Evolutionary conservation across 2,113 vertebrate species (phyloP), one percentile per base, ranked within the genome.

Genomic region (Deroptyus accipitrinus): DNA sequence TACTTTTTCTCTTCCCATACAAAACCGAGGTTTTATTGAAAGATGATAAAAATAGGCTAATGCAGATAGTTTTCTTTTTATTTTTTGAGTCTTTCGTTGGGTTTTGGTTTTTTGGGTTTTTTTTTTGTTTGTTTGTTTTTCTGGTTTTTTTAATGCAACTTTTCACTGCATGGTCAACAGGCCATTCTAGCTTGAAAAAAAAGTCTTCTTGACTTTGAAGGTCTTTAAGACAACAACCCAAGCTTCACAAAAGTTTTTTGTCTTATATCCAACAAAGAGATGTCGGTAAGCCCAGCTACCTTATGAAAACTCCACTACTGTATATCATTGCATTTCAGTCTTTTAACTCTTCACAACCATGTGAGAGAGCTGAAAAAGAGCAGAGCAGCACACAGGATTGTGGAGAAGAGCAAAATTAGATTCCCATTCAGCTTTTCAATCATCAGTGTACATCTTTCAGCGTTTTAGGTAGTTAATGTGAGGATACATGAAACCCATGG

Each of bases 61-160:
- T 0, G 28, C 4, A 30, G n/a, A 25, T 57, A 69, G 2, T 7
- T 19, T 37, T 33, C 3, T 37, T 44, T 68, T 19, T 17, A 14
- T 44, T 51, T 69, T 57, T 44, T 18, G 41, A 35, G 24, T 35
- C 7, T 2, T 59, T 63, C 7, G 1, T 74, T 75, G 18, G 3
- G 4, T 57, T 31, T 3, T 7, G 17, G 4, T 9, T 15, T 24
- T 49, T 51, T 25, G n/a, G 46, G 3, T 5, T 1, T 27, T 20
- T 11, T 39, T 22, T 49, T 35, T 19, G 4, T 30, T 10, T 6
- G 13, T 39, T 20, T 17, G 8, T 14, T 18, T 13, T 49, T 25
- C 23, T 49, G 12, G 1, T 51, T 51, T 28, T 19, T 28, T 28
- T 16, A 17, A 9, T 52, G 44, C 7, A 54, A 24, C 4, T 33